Evolutionary conservation across 2,888 invertebrate genomes (phyloP).

Genomic region (Aphidoletes aphidimyza): DNA sequence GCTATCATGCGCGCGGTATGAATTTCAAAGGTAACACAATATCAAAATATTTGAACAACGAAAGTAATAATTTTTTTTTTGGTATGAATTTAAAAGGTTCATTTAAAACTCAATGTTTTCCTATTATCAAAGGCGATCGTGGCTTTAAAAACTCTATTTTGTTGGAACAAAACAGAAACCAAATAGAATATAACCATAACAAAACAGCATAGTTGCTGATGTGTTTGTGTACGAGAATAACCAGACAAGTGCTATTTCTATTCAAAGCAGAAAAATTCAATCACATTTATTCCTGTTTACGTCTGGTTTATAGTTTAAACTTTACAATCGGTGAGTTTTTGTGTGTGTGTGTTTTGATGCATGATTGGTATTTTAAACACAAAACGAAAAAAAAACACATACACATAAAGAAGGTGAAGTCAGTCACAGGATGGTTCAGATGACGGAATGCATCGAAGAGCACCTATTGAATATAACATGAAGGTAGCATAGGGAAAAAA

Average conservation of each 20-base stretch:
- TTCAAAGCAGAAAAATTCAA: neutral
- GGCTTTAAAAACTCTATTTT: no score
- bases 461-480: slow-evolving; percentile 14
- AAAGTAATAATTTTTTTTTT: neutral
- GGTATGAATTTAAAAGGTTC: no score
- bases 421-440: neutral
- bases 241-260: neutral
- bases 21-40: neutral
- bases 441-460: slow-evolving; percentile 35
- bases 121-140: slow-evolving; percentile 5
- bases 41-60: neutral
- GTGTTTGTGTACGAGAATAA: neutral
- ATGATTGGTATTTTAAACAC: neutral
- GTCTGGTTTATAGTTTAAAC: neutral
- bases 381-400: neutral
- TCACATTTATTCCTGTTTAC: slow-evolving; percentile 6
- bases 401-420: neutral
- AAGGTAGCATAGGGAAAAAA: neutral
- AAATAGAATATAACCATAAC: neutral
- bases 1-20: neutral
- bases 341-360: neutral
- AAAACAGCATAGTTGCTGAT: neutral
- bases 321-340: neutral
- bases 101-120: no score
- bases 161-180: no score